These are phyloP conservation scores for Drosophila mayaguana DNA, from an alignment of 2,888 invertebrate genomes.

Conservation along the genomic window DNA sequence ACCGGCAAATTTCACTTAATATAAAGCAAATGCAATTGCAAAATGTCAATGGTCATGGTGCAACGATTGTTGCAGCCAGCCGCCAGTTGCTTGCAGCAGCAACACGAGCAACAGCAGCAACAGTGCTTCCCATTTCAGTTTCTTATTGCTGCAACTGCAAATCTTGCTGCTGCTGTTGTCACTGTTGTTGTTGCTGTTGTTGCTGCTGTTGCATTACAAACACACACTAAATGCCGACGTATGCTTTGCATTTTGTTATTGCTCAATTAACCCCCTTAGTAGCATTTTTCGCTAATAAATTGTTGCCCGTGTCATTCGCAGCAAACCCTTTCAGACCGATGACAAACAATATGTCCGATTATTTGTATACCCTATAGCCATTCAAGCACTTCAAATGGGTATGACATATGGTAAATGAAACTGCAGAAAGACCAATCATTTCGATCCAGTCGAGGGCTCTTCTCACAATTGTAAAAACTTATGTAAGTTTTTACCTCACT, in stretches of 20 bases:
- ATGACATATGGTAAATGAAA: background rate
- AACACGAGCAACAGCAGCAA: background rate
- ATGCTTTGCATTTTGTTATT: constrained; percentile 67
- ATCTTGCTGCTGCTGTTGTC: constrained; percentile 26
- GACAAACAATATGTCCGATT: constrained; percentile 56
- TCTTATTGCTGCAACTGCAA: constrained; percentile 31
- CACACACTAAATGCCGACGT: constrained; percentile 43
- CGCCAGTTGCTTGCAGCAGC: constrained; percentile 29
- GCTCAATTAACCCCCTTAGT: constrained; percentile 75
- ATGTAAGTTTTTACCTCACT: background rate
- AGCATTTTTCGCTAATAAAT: constrained; percentile 63
- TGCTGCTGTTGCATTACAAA: constrained; percentile 49
- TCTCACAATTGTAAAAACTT: background rate
- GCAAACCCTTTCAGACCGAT: constrained; percentile 46
- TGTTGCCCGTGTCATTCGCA: constrained; percentile 34
- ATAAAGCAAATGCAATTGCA: constrained; percentile 21
- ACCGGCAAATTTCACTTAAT: constrained; percentile 44
- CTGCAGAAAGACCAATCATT: background rate
- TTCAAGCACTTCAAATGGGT: background rate
- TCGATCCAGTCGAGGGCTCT: too few relatives aligned
- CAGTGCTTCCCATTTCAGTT: constrained; percentile 24
- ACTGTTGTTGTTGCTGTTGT: constrained; percentile 33
- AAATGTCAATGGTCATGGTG: constrained; percentile 41
- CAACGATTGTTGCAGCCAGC: constrained; percentile 24
- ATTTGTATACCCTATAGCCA: constrained; percentile 18